These are phyloP conservation scores for Actinopyga echinites DNA, from an alignment of 53 echinoderm and acorn worm species.

Conservation along the genomic window DNA sequence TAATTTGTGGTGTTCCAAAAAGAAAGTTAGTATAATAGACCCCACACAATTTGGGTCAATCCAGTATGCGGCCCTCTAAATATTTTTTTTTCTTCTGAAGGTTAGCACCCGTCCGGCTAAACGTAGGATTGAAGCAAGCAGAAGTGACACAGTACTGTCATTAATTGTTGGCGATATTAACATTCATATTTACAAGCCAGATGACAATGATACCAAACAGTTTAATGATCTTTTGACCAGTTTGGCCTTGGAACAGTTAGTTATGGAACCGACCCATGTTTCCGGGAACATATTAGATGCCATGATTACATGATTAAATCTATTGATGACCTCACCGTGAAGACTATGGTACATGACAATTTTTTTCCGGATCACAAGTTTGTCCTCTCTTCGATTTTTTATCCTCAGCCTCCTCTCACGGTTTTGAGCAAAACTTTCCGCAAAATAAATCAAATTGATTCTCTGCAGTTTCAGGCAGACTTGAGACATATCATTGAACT, in stretches of 20 bases:
- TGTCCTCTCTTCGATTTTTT: neutral
- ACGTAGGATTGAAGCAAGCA: too few species aligned
- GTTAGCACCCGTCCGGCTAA: too few species aligned
- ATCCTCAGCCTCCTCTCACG: neutral
- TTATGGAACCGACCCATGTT: neutral
- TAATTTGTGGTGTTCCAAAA: too few species aligned
- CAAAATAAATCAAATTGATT: neutral
- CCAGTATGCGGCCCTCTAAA: too few species aligned
- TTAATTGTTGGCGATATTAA: neutral
- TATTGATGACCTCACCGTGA: neutral
- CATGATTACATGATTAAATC: neutral
- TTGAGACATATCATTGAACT: neutral
- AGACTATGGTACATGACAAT: neutral
- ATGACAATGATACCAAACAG: neutral
- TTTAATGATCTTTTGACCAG: neutral
- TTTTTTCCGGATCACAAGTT: neutral
- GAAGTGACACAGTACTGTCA: too few species aligned
- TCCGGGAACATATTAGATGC: neutral
- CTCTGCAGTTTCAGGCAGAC: neutral
- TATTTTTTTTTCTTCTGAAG: too few species aligned
- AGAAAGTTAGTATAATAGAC: too few species aligned
- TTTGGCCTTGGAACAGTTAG: neutral
- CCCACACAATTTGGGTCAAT: too few species aligned
- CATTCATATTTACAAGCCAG: neutral
- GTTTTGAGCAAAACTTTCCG: neutral